A percentile compares a stretch with the other conserved stretches of the same genome.
These are phyloP conservation scores for Yponomeuta cagnagella DNA, from an alignment of 2,888 invertebrate genomes.

Conservation along the genomic window DNA sequence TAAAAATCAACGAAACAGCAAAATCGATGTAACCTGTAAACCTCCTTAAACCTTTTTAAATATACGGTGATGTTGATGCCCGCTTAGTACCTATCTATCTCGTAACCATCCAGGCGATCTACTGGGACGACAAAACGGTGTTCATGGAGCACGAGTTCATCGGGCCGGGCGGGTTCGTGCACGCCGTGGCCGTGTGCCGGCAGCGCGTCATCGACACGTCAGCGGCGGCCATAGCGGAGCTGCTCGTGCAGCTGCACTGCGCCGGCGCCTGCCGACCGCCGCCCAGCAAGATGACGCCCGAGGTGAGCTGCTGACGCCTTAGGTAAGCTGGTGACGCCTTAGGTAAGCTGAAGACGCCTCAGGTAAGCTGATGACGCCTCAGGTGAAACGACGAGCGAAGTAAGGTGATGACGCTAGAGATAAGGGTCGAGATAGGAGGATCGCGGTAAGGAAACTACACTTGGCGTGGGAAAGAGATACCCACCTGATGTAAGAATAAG, in stretches of 20 bases:
- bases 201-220: conserved; percentile 77
- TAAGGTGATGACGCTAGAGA: too few relatives aligned
- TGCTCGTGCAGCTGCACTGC: conserved; percentile 70
- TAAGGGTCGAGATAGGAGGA: too few relatives aligned
- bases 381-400: too few relatives aligned
- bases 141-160: conserved; percentile 89
- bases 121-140: conserved; percentile 86
- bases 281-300: conserved; percentile 61
- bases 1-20: too few relatives aligned
- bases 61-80: too few relatives aligned
- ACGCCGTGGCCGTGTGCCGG: conserved; percentile 75
- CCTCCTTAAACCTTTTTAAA: too few relatives aligned
- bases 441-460: too few relatives aligned
- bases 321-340: neutral
- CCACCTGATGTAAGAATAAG: too few relatives aligned
- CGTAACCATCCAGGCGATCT: conserved; percentile 48
- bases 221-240: conserved; percentile 62
- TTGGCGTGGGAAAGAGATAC: too few relatives aligned
- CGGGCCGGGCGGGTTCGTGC: conserved; percentile 84
- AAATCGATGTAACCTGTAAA: too few relatives aligned
- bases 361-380: too few relatives aligned
- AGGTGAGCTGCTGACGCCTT: conserved; percentile 33
- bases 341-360: neutral
- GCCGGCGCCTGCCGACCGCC: conserved; percentile 55
- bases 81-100: neutral